Evolutionary conservation across 53 echinoderm and acorn worm species (phyloP).

Genomic region (Hippasteria phrygiana): DNA sequence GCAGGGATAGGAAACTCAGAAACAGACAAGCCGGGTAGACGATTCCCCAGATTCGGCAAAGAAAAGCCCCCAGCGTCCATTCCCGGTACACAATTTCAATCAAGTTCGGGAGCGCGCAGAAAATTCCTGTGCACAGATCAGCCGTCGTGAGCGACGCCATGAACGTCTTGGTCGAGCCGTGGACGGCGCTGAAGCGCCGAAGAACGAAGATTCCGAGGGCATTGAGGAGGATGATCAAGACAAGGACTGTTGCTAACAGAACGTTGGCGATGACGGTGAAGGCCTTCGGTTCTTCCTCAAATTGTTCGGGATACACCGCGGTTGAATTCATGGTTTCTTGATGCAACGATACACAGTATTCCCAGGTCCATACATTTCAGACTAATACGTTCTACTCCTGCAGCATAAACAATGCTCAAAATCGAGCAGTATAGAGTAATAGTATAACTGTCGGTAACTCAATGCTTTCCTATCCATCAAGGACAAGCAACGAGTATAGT

Average conservation of each 20-base stretch:
- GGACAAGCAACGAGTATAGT: too few species aligned
- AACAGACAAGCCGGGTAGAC: not conserved
- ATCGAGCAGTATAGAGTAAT: too few species aligned
- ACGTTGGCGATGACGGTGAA: not conserved
- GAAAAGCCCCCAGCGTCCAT: conserved; percentile 32
- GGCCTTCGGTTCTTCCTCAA: not conserved
- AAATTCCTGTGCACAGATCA: conserved; percentile 45
- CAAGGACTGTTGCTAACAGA: not conserved
- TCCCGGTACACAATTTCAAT: not conserved
- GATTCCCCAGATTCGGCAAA: conserved; percentile 1
- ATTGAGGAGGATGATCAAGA: conserved; percentile 10
- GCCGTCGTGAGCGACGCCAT: conserved; percentile 40
- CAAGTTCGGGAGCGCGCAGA: not conserved
- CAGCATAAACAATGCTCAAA: too few species aligned
- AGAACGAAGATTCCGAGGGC: not conserved
- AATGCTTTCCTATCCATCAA: too few species aligned
- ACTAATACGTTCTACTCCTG: too few species aligned
- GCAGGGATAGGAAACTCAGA: conserved; percentile 10
- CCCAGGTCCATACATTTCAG: too few species aligned
- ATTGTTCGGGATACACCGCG: not conserved
- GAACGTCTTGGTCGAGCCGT: conserved; percentile 53
- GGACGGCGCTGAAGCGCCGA: conserved; percentile 11
- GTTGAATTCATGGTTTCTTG: conserved; percentile 14
- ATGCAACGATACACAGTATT: too few species aligned
- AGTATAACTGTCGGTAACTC: too few species aligned